Evolutionary conservation across 1,140 invertebrate genomes (phyloP).

Genomic region (Armadillidium nasatum): DNA sequence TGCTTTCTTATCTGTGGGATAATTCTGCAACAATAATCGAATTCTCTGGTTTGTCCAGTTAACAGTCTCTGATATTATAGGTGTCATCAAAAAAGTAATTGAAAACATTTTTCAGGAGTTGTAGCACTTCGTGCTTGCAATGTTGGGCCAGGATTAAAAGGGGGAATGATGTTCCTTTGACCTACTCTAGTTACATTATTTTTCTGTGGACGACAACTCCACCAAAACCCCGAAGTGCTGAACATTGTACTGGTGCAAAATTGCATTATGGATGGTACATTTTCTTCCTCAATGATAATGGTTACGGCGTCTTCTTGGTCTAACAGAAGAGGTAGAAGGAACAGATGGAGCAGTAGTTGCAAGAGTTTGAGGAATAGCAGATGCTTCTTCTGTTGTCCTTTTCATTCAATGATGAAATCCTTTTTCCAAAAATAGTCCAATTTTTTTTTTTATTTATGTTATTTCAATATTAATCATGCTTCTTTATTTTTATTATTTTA

Average conservation of each 20-base stretch:
- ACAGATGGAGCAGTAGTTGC: neutral
- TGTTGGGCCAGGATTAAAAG: neutral
- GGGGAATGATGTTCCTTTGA: neutral
- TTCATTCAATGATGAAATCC: too few species aligned
- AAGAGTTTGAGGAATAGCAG: neutral
- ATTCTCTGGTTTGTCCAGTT: constrained; percentile 30
- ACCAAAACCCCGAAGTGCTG: neutral
- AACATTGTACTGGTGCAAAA: neutral
- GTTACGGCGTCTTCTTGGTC: neutral
- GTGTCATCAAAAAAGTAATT: constrained; percentile 20
- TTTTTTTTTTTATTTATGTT: too few species aligned
- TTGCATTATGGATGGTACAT: neutral
- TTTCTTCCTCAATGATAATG: neutral
- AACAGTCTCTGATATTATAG: constrained; percentile 2
- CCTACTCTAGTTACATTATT: neutral
- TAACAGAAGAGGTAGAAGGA: neutral
- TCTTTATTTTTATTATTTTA: too few species aligned
- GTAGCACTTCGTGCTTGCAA: neutral
- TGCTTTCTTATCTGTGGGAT: constrained; percentile 9
- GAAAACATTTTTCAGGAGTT: constrained; percentile 21
- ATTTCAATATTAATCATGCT: too few species aligned
- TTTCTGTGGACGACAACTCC: neutral
- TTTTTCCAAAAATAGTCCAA: too few species aligned
- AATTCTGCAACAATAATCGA: constrained; percentile 4
- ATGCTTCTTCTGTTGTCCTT: too few species aligned